Conservation (phyloP, 2,797 vertebrate species). For the Merluccius polli region DNA sequence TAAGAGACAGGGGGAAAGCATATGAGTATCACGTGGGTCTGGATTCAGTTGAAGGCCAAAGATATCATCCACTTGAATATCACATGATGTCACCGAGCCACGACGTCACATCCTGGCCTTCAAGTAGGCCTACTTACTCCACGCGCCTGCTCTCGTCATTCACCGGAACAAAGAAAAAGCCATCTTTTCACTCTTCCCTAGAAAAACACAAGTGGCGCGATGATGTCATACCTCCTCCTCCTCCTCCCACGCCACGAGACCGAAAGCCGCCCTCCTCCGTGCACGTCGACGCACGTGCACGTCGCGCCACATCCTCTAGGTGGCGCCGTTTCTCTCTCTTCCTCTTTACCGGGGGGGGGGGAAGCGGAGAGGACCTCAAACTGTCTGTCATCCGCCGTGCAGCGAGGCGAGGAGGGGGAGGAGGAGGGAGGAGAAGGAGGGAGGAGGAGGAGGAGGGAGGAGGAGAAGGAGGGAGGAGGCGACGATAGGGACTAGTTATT, state of each 20-base stretch:
- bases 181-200: neutral
- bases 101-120: neutral
- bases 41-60: neutral
- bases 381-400: neutral
- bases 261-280: no score
- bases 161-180: neutral
- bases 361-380: conserved; percentile 33
- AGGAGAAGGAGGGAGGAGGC: conserved; percentile 12
- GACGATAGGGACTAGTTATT: conserved; percentile 21
- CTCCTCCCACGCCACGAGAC: neutral
- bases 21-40: neutral
- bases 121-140: neutral
- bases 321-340: neutral
- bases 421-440: conserved; percentile 18
- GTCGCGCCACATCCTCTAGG: neutral
- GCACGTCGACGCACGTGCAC: neutral
- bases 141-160: neutral
- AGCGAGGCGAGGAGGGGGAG: conserved; percentile 18
- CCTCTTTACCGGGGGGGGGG: conserved; percentile 38
- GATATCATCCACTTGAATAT: neutral
- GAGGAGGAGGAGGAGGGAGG: conserved; percentile 27
- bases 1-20: neutral
- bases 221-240: neutral
- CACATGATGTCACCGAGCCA: neutral
- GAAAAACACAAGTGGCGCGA: neutral